phyloP scores from a whole-genome alignment of 2,888 invertebrate genomes.

The Atethmia centrago region DNA sequence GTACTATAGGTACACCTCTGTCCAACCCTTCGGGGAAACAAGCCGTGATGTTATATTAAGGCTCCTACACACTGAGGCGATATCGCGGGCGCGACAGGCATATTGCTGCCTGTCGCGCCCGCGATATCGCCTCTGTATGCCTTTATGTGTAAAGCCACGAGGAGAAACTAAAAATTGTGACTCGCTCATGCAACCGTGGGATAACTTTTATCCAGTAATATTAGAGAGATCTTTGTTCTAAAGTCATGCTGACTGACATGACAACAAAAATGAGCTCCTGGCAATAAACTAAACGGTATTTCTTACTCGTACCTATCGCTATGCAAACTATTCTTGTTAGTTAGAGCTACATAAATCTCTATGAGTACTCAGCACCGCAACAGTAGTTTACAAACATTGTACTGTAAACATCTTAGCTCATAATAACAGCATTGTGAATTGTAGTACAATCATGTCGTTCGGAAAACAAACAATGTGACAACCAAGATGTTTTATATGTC shows the following conservation, averaged over 20 bases:
- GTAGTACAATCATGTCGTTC: neutral
- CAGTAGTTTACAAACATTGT: conserved; percentile 17
- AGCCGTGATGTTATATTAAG: too few species aligned
- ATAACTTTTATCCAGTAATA: too few species aligned
- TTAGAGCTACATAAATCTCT: conserved; percentile 10
- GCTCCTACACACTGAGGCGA: too few species aligned
- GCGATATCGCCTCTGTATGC: too few species aligned
- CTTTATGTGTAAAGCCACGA: too few species aligned
- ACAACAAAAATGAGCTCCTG: neutral
- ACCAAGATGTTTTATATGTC: too few species aligned
- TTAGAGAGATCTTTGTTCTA: neutral
- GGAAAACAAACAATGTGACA: conserved; percentile 5
- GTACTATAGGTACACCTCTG: too few species aligned
- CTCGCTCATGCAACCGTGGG: neutral
- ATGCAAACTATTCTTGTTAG: neutral
- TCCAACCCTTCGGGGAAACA: too few species aligned
- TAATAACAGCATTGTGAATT: conserved; percentile 17
- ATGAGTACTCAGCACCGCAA: neutral
- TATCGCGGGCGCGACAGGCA: too few species aligned
- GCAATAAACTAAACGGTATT: neutral
- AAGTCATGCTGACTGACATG: neutral
- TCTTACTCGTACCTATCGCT: neutral
- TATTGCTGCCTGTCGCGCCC: too few species aligned
- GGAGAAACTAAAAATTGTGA: neutral
- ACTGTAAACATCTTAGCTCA: conserved; percentile 10